These are phyloP conservation scores for Labeo rohita DNA, from an alignment of 2,113 vertebrate genomes.

Conservation along the genomic window DNA sequence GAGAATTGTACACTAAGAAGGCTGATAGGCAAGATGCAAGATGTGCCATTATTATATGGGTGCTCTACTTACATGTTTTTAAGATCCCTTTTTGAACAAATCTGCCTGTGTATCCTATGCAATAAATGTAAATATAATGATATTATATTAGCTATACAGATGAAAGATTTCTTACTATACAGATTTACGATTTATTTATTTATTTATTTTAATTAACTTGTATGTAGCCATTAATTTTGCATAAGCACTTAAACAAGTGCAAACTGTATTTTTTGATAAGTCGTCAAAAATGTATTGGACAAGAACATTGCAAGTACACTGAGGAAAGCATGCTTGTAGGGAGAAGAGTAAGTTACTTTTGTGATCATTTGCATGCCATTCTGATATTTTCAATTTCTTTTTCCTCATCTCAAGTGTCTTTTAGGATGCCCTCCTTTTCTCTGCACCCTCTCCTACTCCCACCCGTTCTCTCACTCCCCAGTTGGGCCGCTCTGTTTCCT, in stretches of 20 bases:
- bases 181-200: too few relatives aligned
- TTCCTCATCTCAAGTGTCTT: slow-evolving; percentile 31
- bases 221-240: neutral
- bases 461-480: slow-evolving; percentile 17
- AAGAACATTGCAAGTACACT: neutral
- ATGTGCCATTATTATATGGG: slow-evolving; percentile 17
- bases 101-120: neutral
- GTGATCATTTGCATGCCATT: neutral
- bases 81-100: neutral
- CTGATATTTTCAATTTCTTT: neutral
- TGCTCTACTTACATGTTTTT: neutral
- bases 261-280: too few relatives aligned
- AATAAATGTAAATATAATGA: neutral
- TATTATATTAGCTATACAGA: neutral
- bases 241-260: neutral
- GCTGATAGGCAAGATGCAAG: slow-evolving; percentile 2
- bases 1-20: slow-evolving; percentile 32
- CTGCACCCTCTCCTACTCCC: neutral
- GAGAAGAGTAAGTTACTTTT: neutral
- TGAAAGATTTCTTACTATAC: too few relatives aligned
- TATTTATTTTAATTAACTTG: neutral
- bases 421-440: slow-evolving; percentile 38
- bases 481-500: slow-evolving; percentile 44
- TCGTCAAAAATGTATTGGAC: neutral
- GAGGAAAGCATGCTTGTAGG: neutral